Conservation (phyloP, 1,140 invertebrate genomes). For the Wasmannia auropunctata region DNA sequence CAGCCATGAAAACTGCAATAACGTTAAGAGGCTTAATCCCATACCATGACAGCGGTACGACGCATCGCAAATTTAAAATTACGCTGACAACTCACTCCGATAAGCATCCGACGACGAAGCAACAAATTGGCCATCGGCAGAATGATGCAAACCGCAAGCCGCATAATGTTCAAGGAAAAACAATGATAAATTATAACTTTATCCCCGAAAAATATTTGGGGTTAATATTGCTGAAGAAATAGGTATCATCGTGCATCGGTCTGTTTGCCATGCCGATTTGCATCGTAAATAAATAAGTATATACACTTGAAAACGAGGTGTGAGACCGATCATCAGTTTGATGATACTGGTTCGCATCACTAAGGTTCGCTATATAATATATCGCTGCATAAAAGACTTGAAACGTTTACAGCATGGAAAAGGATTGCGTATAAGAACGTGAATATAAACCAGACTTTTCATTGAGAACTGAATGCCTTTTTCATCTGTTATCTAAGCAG, state of each 20-base stretch:
- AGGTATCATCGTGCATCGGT: neutral
- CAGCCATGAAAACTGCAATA: slow-evolving; percentile 60
- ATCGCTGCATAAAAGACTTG: neutral
- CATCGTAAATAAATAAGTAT: neutral
- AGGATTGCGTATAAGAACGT: neutral
- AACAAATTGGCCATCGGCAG: slow-evolving; percentile 35
- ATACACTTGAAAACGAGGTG: neutral
- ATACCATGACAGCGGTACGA: slow-evolving; percentile 52
- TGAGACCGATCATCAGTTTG: neutral
- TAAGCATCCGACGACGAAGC: slow-evolving; percentile 50
- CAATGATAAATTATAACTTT: slow-evolving; percentile 13
- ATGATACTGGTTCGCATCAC: neutral
- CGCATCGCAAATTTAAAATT: slow-evolving; percentile 72
- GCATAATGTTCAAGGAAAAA: neutral
- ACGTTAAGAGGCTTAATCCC: slow-evolving; percentile 43
- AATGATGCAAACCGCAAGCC: slow-evolving; percentile 27
- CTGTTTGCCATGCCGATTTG: neutral
- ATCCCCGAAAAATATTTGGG: neutral
- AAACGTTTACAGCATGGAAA: neutral
- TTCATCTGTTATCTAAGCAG: neutral
- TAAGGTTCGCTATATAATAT: neutral
- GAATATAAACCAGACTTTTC: neutral
- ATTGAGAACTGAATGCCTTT: neutral
- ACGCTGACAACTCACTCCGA: slow-evolving; percentile 62
- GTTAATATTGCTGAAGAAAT: slow-evolving; percentile 14